These are phyloP conservation scores for Elanus axillaris DNA, from an alignment of 2,113 vertebrate genomes.

Conservation along the genomic window DNA sequence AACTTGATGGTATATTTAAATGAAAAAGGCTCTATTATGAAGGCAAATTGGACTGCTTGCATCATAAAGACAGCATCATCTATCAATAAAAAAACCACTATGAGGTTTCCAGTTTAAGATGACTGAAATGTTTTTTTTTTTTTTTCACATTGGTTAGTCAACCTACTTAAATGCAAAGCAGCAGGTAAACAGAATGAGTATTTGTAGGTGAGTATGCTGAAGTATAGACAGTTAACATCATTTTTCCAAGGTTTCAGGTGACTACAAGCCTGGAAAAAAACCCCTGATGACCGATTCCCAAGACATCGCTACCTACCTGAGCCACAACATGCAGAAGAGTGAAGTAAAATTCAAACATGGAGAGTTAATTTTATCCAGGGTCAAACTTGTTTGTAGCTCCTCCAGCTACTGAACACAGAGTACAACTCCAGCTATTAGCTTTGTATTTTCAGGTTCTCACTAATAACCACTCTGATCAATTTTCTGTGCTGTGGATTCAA, in stretches of 20 bases:
- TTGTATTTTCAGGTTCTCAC: not conserved
- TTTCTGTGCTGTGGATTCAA: not conserved
- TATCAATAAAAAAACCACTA: not conserved
- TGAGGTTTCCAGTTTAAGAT: not conserved
- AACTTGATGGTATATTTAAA: not conserved
- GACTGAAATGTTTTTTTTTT: not conserved
- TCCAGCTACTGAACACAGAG: not conserved
- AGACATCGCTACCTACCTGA: not conserved
- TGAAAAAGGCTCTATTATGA: not conserved
- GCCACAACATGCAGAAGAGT: not conserved
- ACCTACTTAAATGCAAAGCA: not conserved
- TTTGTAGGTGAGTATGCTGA: not conserved
- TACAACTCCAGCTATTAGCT: not conserved
- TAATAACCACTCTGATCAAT: not conserved
- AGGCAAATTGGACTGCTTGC: not conserved
- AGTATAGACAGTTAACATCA: not conserved
- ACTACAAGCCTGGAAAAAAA: not conserved
- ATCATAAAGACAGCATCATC: not conserved
- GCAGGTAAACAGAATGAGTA: not conserved
- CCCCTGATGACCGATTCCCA: not conserved
- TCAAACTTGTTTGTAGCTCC: not conserved
- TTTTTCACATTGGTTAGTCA: not conserved
- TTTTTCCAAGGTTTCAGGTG: not conserved
- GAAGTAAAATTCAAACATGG: not conserved
- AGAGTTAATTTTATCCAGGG: not conserved